These are phyloP conservation scores for Capricornis sumatraensis DNA, from an alignment of 2,113 vertebrate genomes.

Conservation along the genomic window DNA sequence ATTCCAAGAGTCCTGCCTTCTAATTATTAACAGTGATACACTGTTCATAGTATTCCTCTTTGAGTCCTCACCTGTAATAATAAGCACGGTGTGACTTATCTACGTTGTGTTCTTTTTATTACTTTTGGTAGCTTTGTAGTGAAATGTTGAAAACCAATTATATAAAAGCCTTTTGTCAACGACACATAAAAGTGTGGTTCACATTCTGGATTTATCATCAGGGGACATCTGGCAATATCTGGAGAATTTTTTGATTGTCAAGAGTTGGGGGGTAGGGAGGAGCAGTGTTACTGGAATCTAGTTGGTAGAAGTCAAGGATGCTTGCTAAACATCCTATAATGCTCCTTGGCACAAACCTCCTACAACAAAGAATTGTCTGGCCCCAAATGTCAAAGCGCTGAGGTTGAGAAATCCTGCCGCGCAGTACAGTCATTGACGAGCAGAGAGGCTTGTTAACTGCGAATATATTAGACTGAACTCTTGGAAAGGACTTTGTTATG, in stretches of 20 bases:
- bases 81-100: background rate
- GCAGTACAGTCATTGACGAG: background rate
- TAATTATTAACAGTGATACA: background rate
- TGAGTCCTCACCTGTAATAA: background rate
- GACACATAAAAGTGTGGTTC: background rate
- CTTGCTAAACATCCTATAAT: background rate
- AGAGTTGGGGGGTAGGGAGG: background rate
- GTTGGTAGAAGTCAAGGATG: background rate
- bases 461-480: background rate
- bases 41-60: background rate
- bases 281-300: background rate
- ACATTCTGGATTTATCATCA: background rate
- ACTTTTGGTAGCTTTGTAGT: constrained; percentile 13
- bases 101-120: background rate
- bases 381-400: background rate
- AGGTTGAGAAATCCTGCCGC: background rate
- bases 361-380: background rate
- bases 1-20: background rate
- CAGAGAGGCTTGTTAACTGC: background rate
- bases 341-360: background rate
- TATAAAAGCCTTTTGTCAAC: background rate
- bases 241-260: background rate
- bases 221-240: background rate
- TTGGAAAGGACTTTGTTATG: background rate
- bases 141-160: constrained; percentile 27